phyloP scores from a whole-genome alignment of 2,797 vertebrate genomes.

The Apodemus agrarius region DNA sequence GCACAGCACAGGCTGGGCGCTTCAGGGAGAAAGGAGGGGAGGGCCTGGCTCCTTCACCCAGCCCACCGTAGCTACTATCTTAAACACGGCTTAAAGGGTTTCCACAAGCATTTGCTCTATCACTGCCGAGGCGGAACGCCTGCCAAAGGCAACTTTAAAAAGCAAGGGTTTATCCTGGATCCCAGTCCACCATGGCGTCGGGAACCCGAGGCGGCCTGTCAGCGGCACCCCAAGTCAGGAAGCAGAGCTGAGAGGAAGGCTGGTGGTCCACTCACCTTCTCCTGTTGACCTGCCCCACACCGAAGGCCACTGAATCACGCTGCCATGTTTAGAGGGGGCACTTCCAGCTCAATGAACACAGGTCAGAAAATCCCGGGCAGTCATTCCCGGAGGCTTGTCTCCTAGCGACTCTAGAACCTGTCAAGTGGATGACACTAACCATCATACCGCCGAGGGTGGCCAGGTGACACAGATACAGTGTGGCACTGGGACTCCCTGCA shows the following conservation, averaged over 20 bases:
- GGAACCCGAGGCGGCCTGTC: not conserved
- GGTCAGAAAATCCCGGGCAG: not conserved
- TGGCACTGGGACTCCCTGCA: not conserved
- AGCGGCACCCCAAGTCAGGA: not conserved
- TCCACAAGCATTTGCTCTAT: not conserved
- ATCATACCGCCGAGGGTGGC: not conserved
- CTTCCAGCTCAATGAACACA: not conserved
- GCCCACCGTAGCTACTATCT: no score
- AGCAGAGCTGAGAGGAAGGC: not conserved
- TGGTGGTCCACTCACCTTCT: not conserved
- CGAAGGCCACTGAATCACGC: not conserved
- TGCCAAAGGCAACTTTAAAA: not conserved
- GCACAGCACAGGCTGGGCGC: not conserved
- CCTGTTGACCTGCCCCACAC: not conserved
- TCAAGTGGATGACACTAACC: not conserved
- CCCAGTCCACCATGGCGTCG: not conserved
- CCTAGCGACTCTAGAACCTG: not conserved
- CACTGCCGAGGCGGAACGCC: not conserved
- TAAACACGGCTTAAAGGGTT: not conserved
- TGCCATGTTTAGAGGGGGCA: no score
- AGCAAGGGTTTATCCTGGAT: not conserved
- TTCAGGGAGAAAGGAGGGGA: not conserved
- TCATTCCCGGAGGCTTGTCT: not conserved
- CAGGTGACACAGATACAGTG: not conserved
- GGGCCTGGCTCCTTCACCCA: not conserved